Evolutionary conservation across 2,797 vertebrate genomes (phyloP).

Genomic region (Hafferia zeledoni): DNA sequence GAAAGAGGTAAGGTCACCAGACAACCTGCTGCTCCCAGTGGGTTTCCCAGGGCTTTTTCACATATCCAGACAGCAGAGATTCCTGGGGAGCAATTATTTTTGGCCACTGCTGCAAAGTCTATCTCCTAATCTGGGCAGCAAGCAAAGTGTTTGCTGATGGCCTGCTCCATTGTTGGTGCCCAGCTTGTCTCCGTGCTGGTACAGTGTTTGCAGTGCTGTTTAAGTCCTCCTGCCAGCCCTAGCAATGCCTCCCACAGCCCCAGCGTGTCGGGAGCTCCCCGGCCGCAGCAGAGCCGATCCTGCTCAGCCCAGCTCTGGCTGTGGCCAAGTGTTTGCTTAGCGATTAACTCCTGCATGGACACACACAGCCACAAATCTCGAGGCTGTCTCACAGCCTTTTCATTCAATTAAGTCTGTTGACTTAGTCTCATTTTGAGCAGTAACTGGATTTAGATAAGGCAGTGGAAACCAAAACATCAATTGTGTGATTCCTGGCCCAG

Average conservation of each 20-base stretch:
- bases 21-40: background rate
- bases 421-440: constrained; percentile 65
- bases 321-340: constrained; percentile 23
- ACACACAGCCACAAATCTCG: constrained; percentile 46
- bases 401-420: constrained; percentile 69
- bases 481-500: constrained; percentile 65
- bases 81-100: background rate
- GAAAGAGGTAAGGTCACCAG: background rate
- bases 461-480: constrained; percentile 65
- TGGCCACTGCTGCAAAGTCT: background rate
- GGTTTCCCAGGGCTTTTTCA: background rate
- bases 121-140: constrained; percentile 29
- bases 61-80: background rate
- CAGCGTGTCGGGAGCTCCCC: background rate
- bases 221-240: constrained; percentile 28
- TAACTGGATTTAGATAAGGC: constrained; percentile 73
- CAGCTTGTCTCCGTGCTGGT: background rate
- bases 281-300: background rate
- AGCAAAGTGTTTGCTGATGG: constrained; percentile 39
- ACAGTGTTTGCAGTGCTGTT: background rate
- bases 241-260: background rate
- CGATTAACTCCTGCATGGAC: constrained; percentile 29
- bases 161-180: constrained; percentile 15
- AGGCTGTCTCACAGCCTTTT: constrained; percentile 51
- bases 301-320: background rate